Evolutionary conservation across 2,888 invertebrate genomes (phyloP).

Genomic region (Cotesia congregata): DNA sequence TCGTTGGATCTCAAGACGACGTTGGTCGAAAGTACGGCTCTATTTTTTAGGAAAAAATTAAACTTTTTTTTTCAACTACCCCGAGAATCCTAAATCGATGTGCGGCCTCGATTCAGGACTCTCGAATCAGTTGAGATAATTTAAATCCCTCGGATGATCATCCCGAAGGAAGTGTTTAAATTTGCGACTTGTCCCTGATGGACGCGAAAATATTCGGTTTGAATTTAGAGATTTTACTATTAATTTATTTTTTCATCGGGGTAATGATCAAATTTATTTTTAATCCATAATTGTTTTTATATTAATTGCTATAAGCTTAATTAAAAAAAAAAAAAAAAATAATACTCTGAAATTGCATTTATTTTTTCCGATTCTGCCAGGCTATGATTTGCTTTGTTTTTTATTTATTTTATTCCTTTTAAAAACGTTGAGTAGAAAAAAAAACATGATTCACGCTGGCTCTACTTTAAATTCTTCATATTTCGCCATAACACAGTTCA

Average conservation of each 20-base stretch:
- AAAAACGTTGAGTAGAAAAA: neutral
- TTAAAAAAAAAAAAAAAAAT: too few species aligned
- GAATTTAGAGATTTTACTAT: neutral
- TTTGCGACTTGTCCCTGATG: slow-evolving; percentile 5
- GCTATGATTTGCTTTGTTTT: slow-evolving; percentile 12
- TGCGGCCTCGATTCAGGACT: slow-evolving; percentile 43
- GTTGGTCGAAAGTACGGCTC: slow-evolving; percentile 26
- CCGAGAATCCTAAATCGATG: slow-evolving; percentile 47
- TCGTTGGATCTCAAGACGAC: slow-evolving; percentile 22
- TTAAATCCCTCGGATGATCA: slow-evolving; percentile 34
- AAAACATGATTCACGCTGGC: slow-evolving; percentile 32
- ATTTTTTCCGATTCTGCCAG: neutral
- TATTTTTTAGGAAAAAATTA: slow-evolving; percentile 32
- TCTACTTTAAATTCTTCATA: slow-evolving; percentile 23
- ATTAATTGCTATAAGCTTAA: too few species aligned
- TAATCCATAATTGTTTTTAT: neutral
- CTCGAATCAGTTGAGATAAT: slow-evolving; percentile 36
- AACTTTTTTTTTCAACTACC: slow-evolving; percentile 29
- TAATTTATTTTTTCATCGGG: neutral
- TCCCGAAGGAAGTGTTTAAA: slow-evolving; percentile 18
- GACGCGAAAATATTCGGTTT: neutral
- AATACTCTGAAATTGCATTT: too few species aligned
- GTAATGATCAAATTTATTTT: slow-evolving; percentile 8
- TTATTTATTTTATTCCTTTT: neutral
- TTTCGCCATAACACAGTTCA: slow-evolving; percentile 19